Conservation (phyloP, 2,888 invertebrate species). For the Troides helena region DNA sequence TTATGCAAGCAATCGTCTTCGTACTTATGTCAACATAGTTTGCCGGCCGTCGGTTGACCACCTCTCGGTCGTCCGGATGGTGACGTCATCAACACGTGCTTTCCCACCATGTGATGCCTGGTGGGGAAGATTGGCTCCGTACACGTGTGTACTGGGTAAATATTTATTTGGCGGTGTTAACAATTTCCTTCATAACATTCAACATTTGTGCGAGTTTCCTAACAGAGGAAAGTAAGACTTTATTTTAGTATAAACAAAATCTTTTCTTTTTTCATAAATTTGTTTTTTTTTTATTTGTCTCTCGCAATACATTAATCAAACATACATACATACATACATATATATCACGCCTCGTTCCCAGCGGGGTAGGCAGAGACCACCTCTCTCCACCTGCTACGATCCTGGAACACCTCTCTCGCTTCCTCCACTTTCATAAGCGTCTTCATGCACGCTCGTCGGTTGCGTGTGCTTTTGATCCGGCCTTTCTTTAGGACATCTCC, state of each 20-base stretch:
- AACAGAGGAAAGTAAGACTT: neutral
- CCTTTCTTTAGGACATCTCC: too few relatives aligned
- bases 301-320: neutral
- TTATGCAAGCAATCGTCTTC: conserved; percentile 16
- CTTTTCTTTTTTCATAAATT: neutral
- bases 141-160: neutral
- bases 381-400: too few relatives aligned
- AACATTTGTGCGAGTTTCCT: too few relatives aligned
- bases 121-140: neutral
- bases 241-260: neutral
- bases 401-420: too few relatives aligned
- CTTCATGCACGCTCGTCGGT: too few relatives aligned
- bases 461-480: too few relatives aligned
- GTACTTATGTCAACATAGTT: conserved; percentile 13
- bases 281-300: neutral
- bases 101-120: conserved; percentile 13
- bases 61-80: conserved; percentile 1
- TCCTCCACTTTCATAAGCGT: too few relatives aligned
- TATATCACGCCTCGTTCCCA: too few relatives aligned
- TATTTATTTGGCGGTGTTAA: neutral
- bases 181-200: neutral
- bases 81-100: conserved; percentile 19
- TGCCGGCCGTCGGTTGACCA: conserved; percentile 13
- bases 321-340: too few relatives aligned
- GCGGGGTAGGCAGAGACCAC: too few relatives aligned